These are phyloP conservation scores for Salvelinus sp. DNA, from an alignment of 2,113 vertebrate genomes.

Conservation along the genomic window DNA sequence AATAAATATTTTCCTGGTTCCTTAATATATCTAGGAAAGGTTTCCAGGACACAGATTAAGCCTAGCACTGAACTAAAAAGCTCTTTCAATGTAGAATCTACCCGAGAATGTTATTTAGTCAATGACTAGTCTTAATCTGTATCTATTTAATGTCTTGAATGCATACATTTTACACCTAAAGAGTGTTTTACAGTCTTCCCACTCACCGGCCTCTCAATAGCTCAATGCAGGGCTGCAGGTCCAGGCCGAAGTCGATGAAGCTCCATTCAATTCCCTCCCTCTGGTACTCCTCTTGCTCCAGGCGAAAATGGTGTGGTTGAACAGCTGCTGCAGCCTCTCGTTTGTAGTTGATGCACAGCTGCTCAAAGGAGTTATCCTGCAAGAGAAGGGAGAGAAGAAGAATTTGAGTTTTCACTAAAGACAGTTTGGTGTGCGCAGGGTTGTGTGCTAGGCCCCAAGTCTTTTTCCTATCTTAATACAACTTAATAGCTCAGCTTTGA, in stretches of 20 bases:
- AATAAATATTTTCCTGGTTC: background rate
- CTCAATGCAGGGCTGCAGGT: conserved; percentile 95
- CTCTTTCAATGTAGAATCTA: too few species aligned
- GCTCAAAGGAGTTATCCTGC: conserved; percentile 95
- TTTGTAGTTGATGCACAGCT: conserved; percentile 98
- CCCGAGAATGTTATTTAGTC: too few species aligned
- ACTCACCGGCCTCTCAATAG: conserved; percentile 88
- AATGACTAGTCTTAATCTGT: too few species aligned
- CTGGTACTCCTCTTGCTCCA: conserved; percentile 97
- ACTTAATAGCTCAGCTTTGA: too few species aligned
- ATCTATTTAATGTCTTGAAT: background rate
- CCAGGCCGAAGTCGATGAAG: conserved; percentile 96
- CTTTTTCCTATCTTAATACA: background rate
- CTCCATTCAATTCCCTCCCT: conserved; percentile 94
- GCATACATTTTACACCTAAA: background rate
- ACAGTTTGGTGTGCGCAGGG: background rate
- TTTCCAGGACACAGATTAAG: too few species aligned
- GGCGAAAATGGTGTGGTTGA: conserved; percentile 97
- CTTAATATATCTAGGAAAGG: too few species aligned
- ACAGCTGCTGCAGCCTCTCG: conserved; percentile 96
- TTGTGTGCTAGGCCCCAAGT: background rate
- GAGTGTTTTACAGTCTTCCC: conserved; percentile 36
- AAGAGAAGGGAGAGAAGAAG: background rate
- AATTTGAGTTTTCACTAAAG: too few species aligned
- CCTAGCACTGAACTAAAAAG: too few species aligned